Evolutionary conservation across 2,888 invertebrate genomes (phyloP), one percentile per base, ranked within the genome.

Genomic region (Amphipyra berbera): DNA sequence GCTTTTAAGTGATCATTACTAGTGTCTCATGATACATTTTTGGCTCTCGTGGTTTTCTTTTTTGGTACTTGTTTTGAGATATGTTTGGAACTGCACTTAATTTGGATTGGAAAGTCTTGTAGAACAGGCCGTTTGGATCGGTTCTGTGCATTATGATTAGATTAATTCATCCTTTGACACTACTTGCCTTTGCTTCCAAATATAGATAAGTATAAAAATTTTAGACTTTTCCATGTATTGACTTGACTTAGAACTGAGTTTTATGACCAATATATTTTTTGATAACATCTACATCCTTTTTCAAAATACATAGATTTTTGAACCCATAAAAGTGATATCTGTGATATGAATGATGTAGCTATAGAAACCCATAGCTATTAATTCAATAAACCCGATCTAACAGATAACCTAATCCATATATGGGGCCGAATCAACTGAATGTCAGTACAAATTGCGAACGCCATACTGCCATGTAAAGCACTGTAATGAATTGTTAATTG

Each of bases 401-500:
- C 53, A 52, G 64, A 65, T 75, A 75, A 57, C 46, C 35, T 62
- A 10, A 9, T 40, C 75, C 81, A 42, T 79, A 70, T 75, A 79
- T 52, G 75, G 77, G n/a, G 55, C 52, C 61, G 45, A 67, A 69
- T 62, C 70, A 62, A 68, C 60, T 62, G 61, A 64, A 72, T 69
- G 72, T 69, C 60, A 54, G 53, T 50, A 77, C 73, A 79, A 81
- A 81, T 77, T 69, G 68, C 62, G 60, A 54, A 61, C 48, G 56
- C 80, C 75, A 76, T 79, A 81, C 58, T 52, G 42, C 62, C 54
- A 78, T 83, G 83, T 68, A 62, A 76, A 82, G 61, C 54, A 15
- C 27, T 44, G 45, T 73, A 72, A 76, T 78, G 70, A 75, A 73
- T 81, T 73, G 78, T 75, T 76, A 76, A 81, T 74, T 78, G 73